Percentiles rank a stretch among this genome's conserved stretches.
Conservation (phyloP, 1,140 invertebrate species). For the Drosophila gunungcola region DNA sequence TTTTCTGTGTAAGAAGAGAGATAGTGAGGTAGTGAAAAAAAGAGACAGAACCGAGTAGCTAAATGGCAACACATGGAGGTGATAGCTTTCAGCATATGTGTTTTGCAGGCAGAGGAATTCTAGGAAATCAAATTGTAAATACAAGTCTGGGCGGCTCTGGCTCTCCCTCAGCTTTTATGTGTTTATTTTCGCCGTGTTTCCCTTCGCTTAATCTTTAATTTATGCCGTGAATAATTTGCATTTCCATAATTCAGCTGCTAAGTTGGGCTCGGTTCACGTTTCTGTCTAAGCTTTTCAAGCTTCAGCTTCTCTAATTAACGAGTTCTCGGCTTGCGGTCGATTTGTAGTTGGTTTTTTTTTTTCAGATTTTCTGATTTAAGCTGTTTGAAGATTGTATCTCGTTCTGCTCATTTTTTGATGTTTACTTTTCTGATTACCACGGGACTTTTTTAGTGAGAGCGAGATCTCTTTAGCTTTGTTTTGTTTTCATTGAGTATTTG, state of each 20-base stretch:
- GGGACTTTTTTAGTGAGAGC: conserved; percentile 10
- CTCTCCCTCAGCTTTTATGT: conserved; percentile 38
- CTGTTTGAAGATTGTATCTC: conserved; percentile 48
- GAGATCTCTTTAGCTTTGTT: conserved; percentile 33
- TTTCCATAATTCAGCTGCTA: conserved; percentile 50
- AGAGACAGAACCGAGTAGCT: conserved; percentile 20
- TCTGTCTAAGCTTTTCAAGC: conserved; percentile 41
- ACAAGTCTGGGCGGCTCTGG: conserved; percentile 39
- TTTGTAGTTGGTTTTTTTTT: conserved; percentile 28
- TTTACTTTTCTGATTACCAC: conserved; percentile 57
- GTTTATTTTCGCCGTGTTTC: conserved; percentile 43
- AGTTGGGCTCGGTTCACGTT: conserved; percentile 37
- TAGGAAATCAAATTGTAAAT: conserved; percentile 72
- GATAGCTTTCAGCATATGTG: conserved; percentile 24
- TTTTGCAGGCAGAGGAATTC: conserved; percentile 52
- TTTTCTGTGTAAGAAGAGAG: conserved; percentile 6
- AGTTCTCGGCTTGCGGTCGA: conserved; percentile 35
- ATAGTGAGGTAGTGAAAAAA: conserved; percentile 13
- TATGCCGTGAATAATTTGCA: conserved; percentile 56
- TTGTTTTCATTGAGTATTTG: conserved; percentile 50
- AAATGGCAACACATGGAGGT: conserved; percentile 31
- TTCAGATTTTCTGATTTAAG: conserved; percentile 25
- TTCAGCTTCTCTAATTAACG: conserved; percentile 63
- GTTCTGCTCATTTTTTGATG: conserved; percentile 43
- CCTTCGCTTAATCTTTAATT: conserved; percentile 65